Evolutionary conservation across 2,888 invertebrate genomes (phyloP).

Genomic region (Saturnia japonica): DNA sequence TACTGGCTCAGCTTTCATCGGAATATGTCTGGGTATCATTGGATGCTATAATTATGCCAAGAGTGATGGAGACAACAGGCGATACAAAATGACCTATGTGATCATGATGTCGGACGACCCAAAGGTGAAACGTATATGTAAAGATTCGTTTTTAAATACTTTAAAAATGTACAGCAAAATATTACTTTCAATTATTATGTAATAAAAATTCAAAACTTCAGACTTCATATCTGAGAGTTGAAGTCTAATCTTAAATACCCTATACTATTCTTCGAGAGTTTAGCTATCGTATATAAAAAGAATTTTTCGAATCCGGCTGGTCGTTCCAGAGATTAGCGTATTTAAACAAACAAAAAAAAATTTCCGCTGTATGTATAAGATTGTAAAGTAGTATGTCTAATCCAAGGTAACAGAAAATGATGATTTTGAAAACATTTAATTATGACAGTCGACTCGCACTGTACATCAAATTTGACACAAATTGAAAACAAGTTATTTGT

Average conservation of each 20-base stretch:
- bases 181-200: conserved; percentile 64
- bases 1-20: conserved; percentile 81
- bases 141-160: conserved; percentile 14
- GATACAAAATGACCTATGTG: conserved; percentile 84
- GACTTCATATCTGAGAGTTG: too few species aligned
- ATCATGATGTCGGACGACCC: conserved; percentile 87
- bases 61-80: conserved; percentile 85
- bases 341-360: too few species aligned
- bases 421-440: not conserved
- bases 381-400: not conserved
- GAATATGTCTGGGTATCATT: conserved; percentile 73
- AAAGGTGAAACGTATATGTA: conserved; percentile 59
- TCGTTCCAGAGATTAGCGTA: too few species aligned
- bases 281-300: too few species aligned
- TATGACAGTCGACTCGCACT: not conserved
- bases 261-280: too few species aligned
- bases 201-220: conserved; percentile 59
- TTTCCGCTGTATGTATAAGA: too few species aligned
- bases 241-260: too few species aligned
- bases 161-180: conserved; percentile 26
- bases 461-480: not conserved
- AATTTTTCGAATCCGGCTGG: too few species aligned
- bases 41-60: conserved; percentile 77
- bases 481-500: not conserved
- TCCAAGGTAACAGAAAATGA: not conserved